Evolutionary conservation across 1,140 invertebrate genomes (phyloP).

Genomic region (Zaprionus ornatus): DNA sequence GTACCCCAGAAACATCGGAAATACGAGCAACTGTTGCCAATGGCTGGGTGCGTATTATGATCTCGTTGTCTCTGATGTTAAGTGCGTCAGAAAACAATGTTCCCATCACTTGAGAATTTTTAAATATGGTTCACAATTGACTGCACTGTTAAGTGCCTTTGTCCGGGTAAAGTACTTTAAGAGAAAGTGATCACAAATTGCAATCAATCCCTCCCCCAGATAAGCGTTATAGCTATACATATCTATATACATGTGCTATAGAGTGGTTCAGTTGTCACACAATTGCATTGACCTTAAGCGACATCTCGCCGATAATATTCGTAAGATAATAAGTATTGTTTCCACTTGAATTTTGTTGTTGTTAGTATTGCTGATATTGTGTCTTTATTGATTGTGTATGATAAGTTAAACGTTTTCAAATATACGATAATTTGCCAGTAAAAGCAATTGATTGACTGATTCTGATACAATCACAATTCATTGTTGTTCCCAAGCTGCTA

Average conservation of each 20-base stretch:
- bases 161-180: not conserved
- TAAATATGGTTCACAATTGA: not conserved
- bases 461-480: not conserved
- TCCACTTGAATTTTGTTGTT: constrained; percentile 1
- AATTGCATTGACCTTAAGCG: constrained; percentile 5
- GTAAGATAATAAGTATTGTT: not conserved
- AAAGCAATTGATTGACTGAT: not conserved
- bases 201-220: not conserved
- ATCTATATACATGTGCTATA: not conserved
- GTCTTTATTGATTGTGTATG: not conserved
- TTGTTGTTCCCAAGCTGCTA: not conserved
- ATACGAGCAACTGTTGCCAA: not conserved
- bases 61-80: not conserved
- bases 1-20: not conserved
- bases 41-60: not conserved
- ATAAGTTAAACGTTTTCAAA: constrained; percentile 1
- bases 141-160: not conserved
- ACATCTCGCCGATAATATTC: not conserved
- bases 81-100: not conserved
- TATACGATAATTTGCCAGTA: not conserved
- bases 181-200: constrained; percentile 5
- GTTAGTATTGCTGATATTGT: not conserved
- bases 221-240: not conserved
- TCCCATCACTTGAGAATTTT: not conserved
- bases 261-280: not conserved